Conservation (phyloP, 2,797 vertebrate species). For the Nannoperca obscura region DNA sequence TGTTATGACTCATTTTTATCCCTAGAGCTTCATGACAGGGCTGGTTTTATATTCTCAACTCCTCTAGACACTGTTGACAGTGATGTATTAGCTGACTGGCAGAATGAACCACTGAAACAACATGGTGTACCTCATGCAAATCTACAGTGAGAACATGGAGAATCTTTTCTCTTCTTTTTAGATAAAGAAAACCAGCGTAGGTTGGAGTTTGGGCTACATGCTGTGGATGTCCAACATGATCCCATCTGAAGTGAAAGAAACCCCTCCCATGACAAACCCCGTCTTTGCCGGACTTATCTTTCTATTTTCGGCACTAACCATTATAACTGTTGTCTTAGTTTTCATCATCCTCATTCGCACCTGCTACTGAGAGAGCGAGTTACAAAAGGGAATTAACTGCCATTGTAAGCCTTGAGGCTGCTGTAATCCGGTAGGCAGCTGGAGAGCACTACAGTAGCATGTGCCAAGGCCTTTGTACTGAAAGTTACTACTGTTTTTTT, state of each 20-base stretch:
- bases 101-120: neutral
- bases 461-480: conserved; percentile 8
- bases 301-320: conserved; percentile 86
- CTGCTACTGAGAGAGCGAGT: conserved; percentile 74
- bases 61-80: neutral
- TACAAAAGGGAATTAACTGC: conserved; percentile 12
- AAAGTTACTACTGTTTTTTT: conserved; percentile 22
- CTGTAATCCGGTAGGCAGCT: conserved; percentile 17
- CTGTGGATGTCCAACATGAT: conserved; percentile 95
- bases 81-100: neutral
- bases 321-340: conserved; percentile 87
- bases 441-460: conserved; percentile 34
- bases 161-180: conserved; percentile 65
- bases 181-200: conserved; percentile 91
- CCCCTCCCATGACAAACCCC: conserved; percentile 86
- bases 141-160: neutral
- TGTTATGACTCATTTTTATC: conserved; percentile 54
- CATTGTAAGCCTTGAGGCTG: neutral
- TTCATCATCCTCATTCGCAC: conserved; percentile 83
- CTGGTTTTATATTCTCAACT: neutral
- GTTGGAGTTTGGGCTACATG: conserved; percentile 97
- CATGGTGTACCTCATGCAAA: neutral
- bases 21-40: conserved; percentile 23
- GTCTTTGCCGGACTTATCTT: conserved; percentile 89
- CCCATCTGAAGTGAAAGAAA: conserved; percentile 88